Base-by-base conservation (phyloP, 1,140 invertebrate genomes). In the Luehdorfia chinensis region DNA sequence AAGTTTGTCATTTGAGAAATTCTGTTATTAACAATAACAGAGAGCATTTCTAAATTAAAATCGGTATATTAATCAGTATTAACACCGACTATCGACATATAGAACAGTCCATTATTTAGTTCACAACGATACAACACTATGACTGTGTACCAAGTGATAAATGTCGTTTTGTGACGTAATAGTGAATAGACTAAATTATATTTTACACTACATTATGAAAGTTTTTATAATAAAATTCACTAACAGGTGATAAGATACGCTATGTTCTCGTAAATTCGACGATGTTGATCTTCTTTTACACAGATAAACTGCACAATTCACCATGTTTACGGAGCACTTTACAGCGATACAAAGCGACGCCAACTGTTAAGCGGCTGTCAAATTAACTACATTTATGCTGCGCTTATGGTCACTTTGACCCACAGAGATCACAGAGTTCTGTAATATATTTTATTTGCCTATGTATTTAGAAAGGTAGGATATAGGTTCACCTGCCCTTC, bases 401-500 rank as follows among this genome's bases (percentile, higher is more conserved):
- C 25, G 27, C 39, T 13, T 43, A 43, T 43, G 39, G 39, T 43
- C 39, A 43, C 14, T 43, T 43, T 43, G 39, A 27, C 25, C 39
- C 39, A 43, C 39, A 43, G 39, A 43, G 4, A 23, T 15, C 14
- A 30, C n/a, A 37, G 34, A 12, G 34, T 4, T 9, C 2, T n/a
- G n/a, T n/a, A n/a, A n/a, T n/a, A n/a, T n/a, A n/a, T n/a, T n/a
- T n/a, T n/a, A n/a, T n/a, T n/a, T n/a, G n/a, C n/a, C n/a, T n/a
- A n/a, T n/a, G n/a, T n/a, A n/a, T n/a, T n/a, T n/a, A n/a, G n/a
- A n/a, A n/a, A n/a, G n/a, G n/a, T n/a, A n/a, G n/a, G n/a, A n/a
- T n/a, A n/a, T n/a, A n/a, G n/a, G n/a, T n/a, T n/a, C n/a, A n/a
- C n/a, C n/a, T n/a, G n/a, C n/a, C n/a, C n/a, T n/a, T n/a, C n/a